A percentile compares a stretch with the other conserved stretches of the same genome.
phyloP scores from a whole-genome alignment of 2,797 vertebrate species.

The Pristis pectinata region DNA sequence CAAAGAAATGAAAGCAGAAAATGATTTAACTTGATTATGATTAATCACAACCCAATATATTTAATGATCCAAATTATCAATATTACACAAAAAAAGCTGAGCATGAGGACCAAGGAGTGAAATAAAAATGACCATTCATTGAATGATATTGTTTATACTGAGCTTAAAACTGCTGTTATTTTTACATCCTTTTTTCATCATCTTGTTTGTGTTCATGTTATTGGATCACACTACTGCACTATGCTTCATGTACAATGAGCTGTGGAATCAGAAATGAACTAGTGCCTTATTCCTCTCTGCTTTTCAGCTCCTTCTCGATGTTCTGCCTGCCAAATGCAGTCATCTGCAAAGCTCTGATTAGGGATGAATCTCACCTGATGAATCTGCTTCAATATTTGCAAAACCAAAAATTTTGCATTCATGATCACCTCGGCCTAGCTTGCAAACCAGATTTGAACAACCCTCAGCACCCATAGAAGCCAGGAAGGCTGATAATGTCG shows the following conservation, averaged over 20 bases:
- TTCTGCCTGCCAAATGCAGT: too few relatives aligned
- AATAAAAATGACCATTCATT: neutral
- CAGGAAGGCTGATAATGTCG: too few relatives aligned
- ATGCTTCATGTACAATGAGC: neutral
- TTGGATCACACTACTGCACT: neutral
- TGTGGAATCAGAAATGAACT: too few relatives aligned
- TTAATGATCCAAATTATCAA: neutral
- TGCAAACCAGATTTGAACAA: too few relatives aligned
- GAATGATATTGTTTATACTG: neutral
- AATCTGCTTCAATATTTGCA: too few relatives aligned
- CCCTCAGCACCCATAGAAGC: too few relatives aligned
- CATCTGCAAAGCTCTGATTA: too few relatives aligned
- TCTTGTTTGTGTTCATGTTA: neutral
- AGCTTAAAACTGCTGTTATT: neutral
- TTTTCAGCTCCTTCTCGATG: too few relatives aligned
- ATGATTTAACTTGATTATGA: neutral
- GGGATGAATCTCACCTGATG: too few relatives aligned
- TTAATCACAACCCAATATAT: neutral
- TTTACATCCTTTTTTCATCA: neutral
- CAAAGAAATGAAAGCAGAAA: neutral
- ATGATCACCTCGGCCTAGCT: too few relatives aligned
- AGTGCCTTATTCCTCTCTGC: too few relatives aligned
- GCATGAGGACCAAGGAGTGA: neutral
- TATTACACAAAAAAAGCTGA: neutral
- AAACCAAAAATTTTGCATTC: too few relatives aligned